Evolutionary conservation across 2,113 vertebrate genomes (phyloP).

Genomic region (Poeciliopsis prolifica): DNA sequence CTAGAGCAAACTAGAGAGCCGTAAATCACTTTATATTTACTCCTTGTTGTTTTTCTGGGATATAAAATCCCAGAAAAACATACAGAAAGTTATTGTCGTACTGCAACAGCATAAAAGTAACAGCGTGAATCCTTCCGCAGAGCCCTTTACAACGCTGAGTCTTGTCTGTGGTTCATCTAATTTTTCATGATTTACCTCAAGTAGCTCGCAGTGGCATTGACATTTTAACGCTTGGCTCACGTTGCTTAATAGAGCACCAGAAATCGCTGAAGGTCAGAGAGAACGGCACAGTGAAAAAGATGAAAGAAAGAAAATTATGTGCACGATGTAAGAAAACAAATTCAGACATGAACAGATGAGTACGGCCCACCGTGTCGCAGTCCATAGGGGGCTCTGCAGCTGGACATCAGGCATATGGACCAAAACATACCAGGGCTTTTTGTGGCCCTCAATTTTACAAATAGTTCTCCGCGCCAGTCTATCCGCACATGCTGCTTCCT

Average conservation of each 20-base stretch:
- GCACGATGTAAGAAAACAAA: conserved; percentile 36
- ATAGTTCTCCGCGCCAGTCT: conserved; percentile 39
- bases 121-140: too few species aligned
- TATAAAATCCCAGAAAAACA: too few species aligned
- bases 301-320: conserved; percentile 30
- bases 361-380: neutral
- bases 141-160: too few species aligned
- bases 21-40: too few species aligned
- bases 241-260: conserved; percentile 1
- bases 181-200: neutral
- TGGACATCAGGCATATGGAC: conserved; percentile 33
- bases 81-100: too few species aligned
- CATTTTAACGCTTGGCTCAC: neutral
- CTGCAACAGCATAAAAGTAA: too few species aligned
- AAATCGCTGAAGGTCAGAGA: conserved; percentile 18
- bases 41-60: too few species aligned
- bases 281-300: conserved; percentile 16
- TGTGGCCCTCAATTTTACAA: conserved; percentile 44
- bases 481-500: conserved; percentile 53
- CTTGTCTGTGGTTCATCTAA: neutral
- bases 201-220: neutral
- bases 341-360: conserved; percentile 48
- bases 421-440: conserved; percentile 36
- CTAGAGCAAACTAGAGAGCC: too few species aligned
- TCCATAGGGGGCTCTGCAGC: conserved; percentile 44